Evolutionary conservation across 1,140 invertebrate genomes (phyloP), one percentile per base, ranked within the genome.

Genomic region (Tetramorium alpestre): DNA sequence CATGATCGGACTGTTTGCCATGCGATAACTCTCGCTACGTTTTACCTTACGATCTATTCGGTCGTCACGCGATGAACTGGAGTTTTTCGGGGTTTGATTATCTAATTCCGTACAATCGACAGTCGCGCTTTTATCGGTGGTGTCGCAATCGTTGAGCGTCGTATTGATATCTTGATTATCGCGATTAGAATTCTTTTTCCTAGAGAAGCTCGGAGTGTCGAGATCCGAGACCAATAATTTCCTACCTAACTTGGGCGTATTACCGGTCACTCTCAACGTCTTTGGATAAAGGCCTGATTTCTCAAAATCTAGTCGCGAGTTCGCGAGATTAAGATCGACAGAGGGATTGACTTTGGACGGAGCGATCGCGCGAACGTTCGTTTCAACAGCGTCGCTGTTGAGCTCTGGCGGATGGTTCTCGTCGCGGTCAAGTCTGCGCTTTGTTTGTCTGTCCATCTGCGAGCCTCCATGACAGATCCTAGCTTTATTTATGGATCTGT

Each of bases 11-110:
- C 96, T 97, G 94, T 98, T 98, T 1, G 98, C 98, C 93, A 98
- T 96, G 86, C 98, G 97, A 93, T 98, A 98, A 94, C 98, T 98
- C 93, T 98, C 97, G 93, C 97, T 98, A 64, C 98, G 96, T 95
- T 98, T 98, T 41, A 98, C 95, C 93, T 96, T 96, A 49, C 94
- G 95, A 28, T 89, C 89, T 1, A 49, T 7, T 3, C 65, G 80
- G 5, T 62, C 67, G 8, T 18, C 28, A 0, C 93, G 91, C 2
- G 28, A 25, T 33, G 28, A 13, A 8, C 87, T 77, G 0, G 86
- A 84, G 56, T 87, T 91, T 25, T 76, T 87, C 18, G 41, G 56
- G 1, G 22, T 47, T 10, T 47, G 28, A 33, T 82, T 38, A 51
- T 82, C 28, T 6, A 13, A 11, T 44, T 91, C 84, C 4, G 60